Base-by-base conservation (phyloP, 2,113 vertebrate species). In the Euleptes europaea region DNA sequence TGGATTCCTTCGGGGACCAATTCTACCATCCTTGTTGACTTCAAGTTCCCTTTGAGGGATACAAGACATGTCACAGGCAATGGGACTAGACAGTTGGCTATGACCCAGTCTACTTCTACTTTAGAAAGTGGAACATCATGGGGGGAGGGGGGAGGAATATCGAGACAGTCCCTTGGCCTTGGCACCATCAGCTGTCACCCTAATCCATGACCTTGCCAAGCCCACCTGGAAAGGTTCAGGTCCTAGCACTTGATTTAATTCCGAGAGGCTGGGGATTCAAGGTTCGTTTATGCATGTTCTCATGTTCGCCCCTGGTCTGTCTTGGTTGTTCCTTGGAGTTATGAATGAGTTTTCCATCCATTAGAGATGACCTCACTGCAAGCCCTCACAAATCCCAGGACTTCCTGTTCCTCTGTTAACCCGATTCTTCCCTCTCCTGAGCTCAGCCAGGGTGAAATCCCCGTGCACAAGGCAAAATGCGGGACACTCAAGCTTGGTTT, bases 11-110 rank as follows among this genome's bases (percentile, higher is more conserved):
- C 8, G 17, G 23, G 3, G 85, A 47, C 42, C 33, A 86, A 54
- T 75, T 82, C 73, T 85, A 57, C n/a, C 74, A 88, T 38, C 11
- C 33, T 38, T 44, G 31, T 35, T 47, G 31, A 33, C 57, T 83
- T 51, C 54, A 67, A 77, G 87, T 4, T 51, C 5, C 77, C 72
- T 87, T 81, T 81, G 74, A 86, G 84, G 71, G 40, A 77, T 87
- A 84, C 35, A 87, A 81, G 23, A 63, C 8, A 38, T 31, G 77
- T n/a, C 71, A 40, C 49, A 73, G 75, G 47, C 73, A 82, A 57
- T 47, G 71, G 71, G 74, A 44, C 5, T 57, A 80, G 44, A n/a
- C 0, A 6, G 44, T 33, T 33, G 2, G 5, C 42, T 9, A 84
- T 13, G 71, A 2, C 78, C 0, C 9, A 12, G 5, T 84, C 63